Conservation (phyloP, 1,140 invertebrate species). For the Drosophila bipectinata region DNA sequence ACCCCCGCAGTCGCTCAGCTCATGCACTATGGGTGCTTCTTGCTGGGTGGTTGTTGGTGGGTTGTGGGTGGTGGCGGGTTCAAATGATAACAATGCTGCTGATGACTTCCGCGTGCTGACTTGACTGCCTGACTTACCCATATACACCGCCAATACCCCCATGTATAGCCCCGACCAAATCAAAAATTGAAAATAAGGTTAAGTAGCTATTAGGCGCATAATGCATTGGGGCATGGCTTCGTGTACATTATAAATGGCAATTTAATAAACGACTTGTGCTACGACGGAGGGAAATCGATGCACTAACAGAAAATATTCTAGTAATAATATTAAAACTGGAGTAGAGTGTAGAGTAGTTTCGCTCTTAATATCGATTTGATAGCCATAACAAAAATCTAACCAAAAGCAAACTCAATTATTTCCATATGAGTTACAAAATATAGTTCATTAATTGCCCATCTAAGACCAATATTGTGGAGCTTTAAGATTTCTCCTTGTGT, state of each 20-base stretch:
- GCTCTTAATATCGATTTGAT: too few relatives aligned
- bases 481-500: neutral
- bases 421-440: too few relatives aligned
- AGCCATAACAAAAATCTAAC: too few relatives aligned
- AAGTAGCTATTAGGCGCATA: constrained; percentile 76
- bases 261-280: constrained; percentile 61
- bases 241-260: constrained; percentile 58
- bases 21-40: neutral
- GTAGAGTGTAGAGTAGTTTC: too few relatives aligned
- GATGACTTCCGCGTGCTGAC: constrained; percentile 74
- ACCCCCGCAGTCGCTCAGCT: constrained; percentile 18
- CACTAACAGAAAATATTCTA: constrained; percentile 7
- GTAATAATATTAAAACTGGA: neutral
- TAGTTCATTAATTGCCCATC: neutral
- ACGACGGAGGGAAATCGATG: neutral
- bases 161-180: constrained; percentile 41
- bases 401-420: too few relatives aligned
- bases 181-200: constrained; percentile 82
- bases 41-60: constrained; percentile 1
- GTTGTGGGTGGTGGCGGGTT: constrained; percentile 7
- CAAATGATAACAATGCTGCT: constrained; percentile 77
- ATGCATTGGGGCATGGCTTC: constrained; percentile 34
- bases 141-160: neutral
- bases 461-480: neutral
- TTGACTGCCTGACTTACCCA: constrained; percentile 23